Evolutionary conservation across 2,797 vertebrate species (phyloP), one percentile per base, ranked within the genome.

Genomic region (Sitta carolinensis): DNA sequence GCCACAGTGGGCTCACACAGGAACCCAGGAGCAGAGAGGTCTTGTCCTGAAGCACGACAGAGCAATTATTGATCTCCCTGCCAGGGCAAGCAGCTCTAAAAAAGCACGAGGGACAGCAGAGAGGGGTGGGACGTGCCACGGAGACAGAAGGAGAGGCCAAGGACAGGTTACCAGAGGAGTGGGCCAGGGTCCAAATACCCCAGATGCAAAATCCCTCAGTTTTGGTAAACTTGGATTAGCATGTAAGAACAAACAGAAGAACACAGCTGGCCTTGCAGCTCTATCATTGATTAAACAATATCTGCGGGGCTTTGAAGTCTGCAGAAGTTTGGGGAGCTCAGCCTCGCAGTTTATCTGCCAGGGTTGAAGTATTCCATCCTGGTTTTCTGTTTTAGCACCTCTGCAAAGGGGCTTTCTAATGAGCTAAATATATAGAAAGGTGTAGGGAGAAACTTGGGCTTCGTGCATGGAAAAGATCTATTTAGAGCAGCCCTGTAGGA

Each of bases 191-290:
- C 95, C 95, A 97, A 93, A 89, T 19, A 76, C 1, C 84, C 93
- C 95, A 97, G 95, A 96, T 96, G 95, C 94, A 94, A 95, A 96
- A 95, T 93, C 88, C 94, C 84, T 91, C 38, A 1, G 87, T 97
- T 95, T 96, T 94, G 95, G 94, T 97, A 94, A 96, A 94, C 95
- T 96, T 96, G 96, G 95, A 97, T 96, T 96, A 97, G 93, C 91
- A 92, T 97, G 86, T 95, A 92, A 97, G 95, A 96, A 94, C 95
- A 94, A 95, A 96, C 96, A 96, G 95, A 95, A 82, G 94, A 96
- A 82, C 93, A 10, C 95, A 97, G 94, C 95, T 96, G 95, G 94
- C 84, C 90, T 82, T 55, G 36, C 52, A 83, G 90, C 94, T 96
- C 93, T 42, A 32, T 50, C 95, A 89, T 95, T 95, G 94, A 95